Percentiles rank a stretch among this genome's conserved stretches.
Conservation (phyloP, 2,888 invertebrate genomes). For the Dusona sp. region DNA sequence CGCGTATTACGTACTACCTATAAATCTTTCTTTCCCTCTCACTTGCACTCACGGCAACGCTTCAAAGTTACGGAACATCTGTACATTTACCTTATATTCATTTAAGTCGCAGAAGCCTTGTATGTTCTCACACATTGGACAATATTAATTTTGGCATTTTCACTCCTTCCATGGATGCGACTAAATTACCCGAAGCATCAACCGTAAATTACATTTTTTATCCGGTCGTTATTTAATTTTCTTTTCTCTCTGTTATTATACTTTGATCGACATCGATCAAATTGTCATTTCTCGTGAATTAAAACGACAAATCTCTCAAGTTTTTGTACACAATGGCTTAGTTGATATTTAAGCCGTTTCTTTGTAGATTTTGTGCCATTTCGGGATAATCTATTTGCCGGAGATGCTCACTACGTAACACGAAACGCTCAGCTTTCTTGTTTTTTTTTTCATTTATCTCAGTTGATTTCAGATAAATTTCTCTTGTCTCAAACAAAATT, state of each 20-base stretch:
- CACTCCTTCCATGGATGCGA: constrained; percentile 17
- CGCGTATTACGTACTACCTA: constrained; percentile 57
- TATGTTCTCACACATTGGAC: constrained; percentile 31
- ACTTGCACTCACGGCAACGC: constrained; percentile 4
- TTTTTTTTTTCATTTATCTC: not conserved
- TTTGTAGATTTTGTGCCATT: not conserved
- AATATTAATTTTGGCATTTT: constrained; percentile 60
- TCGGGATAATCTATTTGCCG: not conserved
- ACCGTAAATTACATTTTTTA: constrained; percentile 18
- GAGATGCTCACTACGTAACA: not conserved
- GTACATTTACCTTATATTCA: constrained; percentile 17
- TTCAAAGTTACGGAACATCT: not conserved
- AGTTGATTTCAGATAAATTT: not conserved
- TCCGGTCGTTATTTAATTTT: not conserved
- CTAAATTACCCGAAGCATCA: constrained; percentile 30
- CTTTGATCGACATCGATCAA: not conserved
- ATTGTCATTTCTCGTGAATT: not conserved
- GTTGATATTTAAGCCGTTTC: not conserved
- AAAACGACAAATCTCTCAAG: not conserved
- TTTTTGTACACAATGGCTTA: not conserved
- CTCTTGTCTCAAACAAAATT: constrained; percentile 9
- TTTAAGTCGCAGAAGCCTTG: constrained; percentile 8
- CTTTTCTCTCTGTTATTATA: not conserved
- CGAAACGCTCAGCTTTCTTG: not conserved
- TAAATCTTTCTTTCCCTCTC: constrained; percentile 52